These are phyloP conservation scores for Cheilosia grossa DNA, from an alignment of 2,888 invertebrate genomes.

Conservation along the genomic window DNA sequence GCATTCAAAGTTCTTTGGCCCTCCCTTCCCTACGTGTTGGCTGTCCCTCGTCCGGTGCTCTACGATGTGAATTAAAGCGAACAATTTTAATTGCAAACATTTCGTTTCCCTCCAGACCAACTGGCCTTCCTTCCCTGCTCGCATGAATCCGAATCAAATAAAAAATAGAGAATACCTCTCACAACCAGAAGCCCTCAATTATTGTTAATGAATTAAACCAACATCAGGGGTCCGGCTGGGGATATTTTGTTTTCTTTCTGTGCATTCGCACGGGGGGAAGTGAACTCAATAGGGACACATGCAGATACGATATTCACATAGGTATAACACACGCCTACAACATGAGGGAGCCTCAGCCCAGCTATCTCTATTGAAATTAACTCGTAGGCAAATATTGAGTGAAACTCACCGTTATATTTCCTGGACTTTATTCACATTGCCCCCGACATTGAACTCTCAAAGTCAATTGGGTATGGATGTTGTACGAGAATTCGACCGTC, in stretches of 20 bases:
- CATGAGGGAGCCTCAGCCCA: no score
- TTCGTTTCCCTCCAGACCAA: not conserved
- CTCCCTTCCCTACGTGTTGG: not conserved
- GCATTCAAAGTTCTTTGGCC: not conserved
- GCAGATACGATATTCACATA: no score
- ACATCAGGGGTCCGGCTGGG: slow-evolving; percentile 2
- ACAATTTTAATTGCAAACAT: slow-evolving; percentile 40
- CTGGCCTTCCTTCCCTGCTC: not conserved
- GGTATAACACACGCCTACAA: no score
- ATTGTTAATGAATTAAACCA: slow-evolving; percentile 56
- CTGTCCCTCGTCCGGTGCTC: not conserved
- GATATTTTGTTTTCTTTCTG: not conserved
- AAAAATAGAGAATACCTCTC: slow-evolving; percentile 4
- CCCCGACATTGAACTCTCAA: slow-evolving; percentile 50
- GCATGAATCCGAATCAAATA: not conserved
- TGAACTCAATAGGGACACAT: not conserved
- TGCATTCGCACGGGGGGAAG: not conserved
- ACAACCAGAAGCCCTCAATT: slow-evolving; percentile 33
- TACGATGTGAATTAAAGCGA: slow-evolving; percentile 1
- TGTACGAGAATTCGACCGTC: not conserved
- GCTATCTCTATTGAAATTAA: slow-evolving; percentile 16
- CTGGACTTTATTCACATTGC: slow-evolving; percentile 61
- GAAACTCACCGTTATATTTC: slow-evolving; percentile 54
- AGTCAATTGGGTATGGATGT: slow-evolving; percentile 48
- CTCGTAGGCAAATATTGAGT: slow-evolving; percentile 57